These are phyloP conservation scores for Macrosiphum euphorbiae DNA, from an alignment of 2,888 invertebrate genomes.

Conservation along the genomic window DNA sequence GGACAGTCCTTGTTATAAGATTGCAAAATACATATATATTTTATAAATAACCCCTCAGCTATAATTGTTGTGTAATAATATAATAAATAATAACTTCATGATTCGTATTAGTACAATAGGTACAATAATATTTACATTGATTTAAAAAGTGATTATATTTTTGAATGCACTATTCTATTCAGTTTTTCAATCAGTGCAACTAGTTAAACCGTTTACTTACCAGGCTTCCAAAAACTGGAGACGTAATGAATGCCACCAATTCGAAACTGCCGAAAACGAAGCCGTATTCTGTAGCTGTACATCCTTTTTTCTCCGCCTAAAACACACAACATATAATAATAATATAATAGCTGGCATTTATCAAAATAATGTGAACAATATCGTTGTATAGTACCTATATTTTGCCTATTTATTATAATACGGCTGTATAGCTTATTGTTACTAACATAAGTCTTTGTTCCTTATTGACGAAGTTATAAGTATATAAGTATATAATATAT, in stretches of 20 bases:
- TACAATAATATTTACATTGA: neutral
- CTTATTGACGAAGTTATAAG: neutral
- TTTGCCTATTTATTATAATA: neutral
- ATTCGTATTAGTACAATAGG: neutral
- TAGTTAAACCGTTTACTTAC: slow-evolving; percentile 68
- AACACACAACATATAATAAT: slow-evolving; percentile 17
- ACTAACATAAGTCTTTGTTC: neutral
- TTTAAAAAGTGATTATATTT: neutral
- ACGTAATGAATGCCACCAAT: slow-evolving; percentile 69
- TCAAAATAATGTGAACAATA: neutral
- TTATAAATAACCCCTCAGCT: neutral
- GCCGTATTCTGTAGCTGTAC: slow-evolving; percentile 72
- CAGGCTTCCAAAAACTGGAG: slow-evolving; percentile 72
- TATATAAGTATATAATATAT: too few species aligned
- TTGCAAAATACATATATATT: neutral
- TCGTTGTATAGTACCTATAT: neutral
- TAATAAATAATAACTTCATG: neutral
- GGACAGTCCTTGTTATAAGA: neutral
- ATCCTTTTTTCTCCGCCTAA: slow-evolving; percentile 71
- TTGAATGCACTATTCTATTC: neutral
- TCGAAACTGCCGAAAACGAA: slow-evolving; percentile 73
- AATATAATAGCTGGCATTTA: slow-evolving; percentile 3
- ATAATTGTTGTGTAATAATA: neutral
- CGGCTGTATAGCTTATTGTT: neutral
- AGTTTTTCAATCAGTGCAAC: neutral